Evolutionary conservation across 1,140 invertebrate genomes (phyloP).

Genomic region (Caenorhabditis remanei): DNA sequence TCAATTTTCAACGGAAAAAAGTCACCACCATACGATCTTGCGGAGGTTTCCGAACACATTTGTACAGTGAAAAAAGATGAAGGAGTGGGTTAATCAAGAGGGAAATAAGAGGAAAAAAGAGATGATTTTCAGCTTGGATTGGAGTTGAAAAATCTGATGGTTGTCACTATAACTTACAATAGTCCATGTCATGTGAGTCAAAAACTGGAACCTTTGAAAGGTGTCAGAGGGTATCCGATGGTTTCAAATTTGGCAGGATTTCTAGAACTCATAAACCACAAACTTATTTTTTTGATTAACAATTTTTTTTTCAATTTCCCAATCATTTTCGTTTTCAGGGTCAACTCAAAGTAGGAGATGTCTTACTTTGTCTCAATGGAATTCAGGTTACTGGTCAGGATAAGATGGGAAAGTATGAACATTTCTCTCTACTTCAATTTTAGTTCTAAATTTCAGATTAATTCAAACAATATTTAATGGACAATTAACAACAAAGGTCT

Average conservation of each 20-base stretch:
- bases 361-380: conserved; percentile 33
- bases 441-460: conserved; percentile 1
- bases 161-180: not conserved
- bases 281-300: too few relatives aligned
- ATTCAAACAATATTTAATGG: conserved; percentile 33
- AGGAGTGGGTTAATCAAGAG: not conserved
- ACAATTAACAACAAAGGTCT: conserved; percentile 1
- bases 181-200: conserved; percentile 1
- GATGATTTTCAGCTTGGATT: not conserved
- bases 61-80: not conserved
- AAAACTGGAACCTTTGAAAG: not conserved
- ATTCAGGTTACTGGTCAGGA: not conserved
- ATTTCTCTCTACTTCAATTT: not conserved
- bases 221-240: too few relatives aligned
- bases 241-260: too few relatives aligned
- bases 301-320: too few relatives aligned
- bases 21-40: not conserved
- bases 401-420: conserved; percentile 3
- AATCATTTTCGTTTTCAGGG: not conserved
- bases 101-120: not conserved
- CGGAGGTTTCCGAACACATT: not conserved
- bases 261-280: too few relatives aligned
- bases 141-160: conserved; percentile 14
- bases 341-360: conserved; percentile 22
- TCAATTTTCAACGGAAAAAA: conserved; percentile 18